A percentile compares a stretch with the other conserved stretches of the same genome.
Conservation (phyloP, 2,113 vertebrate genomes). For the Eudyptes chrysolophus region DNA sequence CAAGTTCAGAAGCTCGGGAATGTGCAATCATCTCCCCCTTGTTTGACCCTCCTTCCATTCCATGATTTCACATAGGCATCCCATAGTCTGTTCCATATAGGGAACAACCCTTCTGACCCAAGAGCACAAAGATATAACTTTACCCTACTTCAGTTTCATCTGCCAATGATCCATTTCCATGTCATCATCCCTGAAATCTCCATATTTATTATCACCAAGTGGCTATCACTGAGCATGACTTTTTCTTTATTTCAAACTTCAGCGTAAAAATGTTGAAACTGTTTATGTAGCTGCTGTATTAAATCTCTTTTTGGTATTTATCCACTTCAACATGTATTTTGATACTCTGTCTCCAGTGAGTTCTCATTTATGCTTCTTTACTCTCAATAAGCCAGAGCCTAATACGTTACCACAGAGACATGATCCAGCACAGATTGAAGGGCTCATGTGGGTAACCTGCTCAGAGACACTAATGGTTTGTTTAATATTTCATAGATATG, state of each 20-base stretch:
- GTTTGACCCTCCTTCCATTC: background rate
- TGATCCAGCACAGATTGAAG: accelerated
- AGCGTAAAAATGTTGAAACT: background rate
- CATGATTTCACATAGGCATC: background rate
- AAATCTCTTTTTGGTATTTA: background rate
- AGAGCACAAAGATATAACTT: background rate
- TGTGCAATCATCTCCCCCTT: background rate
- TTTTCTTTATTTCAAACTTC: background rate
- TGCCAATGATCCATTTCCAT: accelerated
- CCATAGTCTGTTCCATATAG: background rate
- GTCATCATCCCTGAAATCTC: background rate
- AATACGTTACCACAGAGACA: background rate
- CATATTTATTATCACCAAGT: background rate
- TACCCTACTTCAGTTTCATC: background rate
- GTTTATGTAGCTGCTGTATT: background rate
- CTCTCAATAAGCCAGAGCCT: background rate
- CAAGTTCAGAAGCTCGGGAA: background rate
- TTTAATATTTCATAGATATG: slow-evolving; percentile 10
- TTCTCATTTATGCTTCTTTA: background rate
- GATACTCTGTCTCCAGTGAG: background rate
- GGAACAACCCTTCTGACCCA: background rate
- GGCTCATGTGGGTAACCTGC: background rate
- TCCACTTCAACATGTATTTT: background rate
- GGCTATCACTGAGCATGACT: background rate
- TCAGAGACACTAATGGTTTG: background rate